These are phyloP conservation scores for Metacarcinus magister DNA, from an alignment of 2,888 invertebrate genomes.

Conservation along the genomic window DNA sequence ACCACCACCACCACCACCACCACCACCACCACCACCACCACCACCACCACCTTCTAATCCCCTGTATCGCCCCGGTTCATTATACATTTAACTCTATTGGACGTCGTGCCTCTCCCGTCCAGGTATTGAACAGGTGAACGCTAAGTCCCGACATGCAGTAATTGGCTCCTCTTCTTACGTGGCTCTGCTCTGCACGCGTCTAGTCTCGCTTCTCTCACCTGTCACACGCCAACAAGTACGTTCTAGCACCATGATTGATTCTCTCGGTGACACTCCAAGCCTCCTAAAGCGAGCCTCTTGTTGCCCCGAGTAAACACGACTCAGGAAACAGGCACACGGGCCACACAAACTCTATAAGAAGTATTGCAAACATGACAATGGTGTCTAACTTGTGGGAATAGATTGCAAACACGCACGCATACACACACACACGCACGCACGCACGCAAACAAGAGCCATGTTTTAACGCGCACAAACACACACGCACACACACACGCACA, in stretches of 20 bases:
- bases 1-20: slow-evolving; percentile 3
- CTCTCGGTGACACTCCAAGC: not conserved
- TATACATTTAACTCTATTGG: slow-evolving; percentile 64
- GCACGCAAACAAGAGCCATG: not conserved
- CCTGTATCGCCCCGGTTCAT: slow-evolving; percentile 59
- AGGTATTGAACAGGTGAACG: slow-evolving; percentile 28
- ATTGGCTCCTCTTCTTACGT: slow-evolving; percentile 42
- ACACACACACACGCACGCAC: not conserved
- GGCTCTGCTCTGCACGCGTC: not conserved
- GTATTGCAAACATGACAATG: not conserved
- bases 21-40: slow-evolving; percentile 56
- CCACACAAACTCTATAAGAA: not conserved
- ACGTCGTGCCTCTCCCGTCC: slow-evolving; percentile 9
- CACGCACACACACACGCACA: not conserved
- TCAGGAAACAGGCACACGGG: not conserved
- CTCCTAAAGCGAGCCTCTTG: not conserved
- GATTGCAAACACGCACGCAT: slow-evolving; percentile 8
- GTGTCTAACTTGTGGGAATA: not conserved
- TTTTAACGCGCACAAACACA: not conserved
- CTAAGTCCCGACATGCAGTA: slow-evolving; percentile 58
- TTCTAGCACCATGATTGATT: not conserved
- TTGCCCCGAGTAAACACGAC: not conserved
- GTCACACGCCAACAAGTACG: not conserved
- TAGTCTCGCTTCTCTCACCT: slow-evolving; percentile 4
- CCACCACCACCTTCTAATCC: slow-evolving; percentile 49